Evolutionary conservation across 2,797 vertebrate species (phyloP).

Genomic region (Intellagama lesueurii): DNA sequence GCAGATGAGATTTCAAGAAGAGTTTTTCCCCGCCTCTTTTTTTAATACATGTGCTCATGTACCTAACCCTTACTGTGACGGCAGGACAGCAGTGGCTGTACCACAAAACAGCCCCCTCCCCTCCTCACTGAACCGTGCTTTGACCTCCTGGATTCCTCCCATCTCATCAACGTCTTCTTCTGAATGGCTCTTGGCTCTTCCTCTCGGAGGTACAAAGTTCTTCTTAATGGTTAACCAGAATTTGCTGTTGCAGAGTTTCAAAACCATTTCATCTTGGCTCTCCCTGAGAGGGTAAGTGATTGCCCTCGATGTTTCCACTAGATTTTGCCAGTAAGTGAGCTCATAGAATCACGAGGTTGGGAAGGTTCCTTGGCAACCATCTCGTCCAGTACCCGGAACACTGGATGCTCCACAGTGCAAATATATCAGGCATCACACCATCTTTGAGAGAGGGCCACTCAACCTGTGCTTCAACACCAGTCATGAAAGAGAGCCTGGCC

Average conservation of each 20-base stretch:
- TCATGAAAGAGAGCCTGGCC: too few species aligned
- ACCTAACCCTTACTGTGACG: too few species aligned
- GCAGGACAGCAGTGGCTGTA: too few species aligned
- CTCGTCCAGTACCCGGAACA: too few species aligned
- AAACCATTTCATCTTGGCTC: not conserved
- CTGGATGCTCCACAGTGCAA: too few species aligned
- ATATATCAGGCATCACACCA: too few species aligned
- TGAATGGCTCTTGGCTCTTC: not conserved
- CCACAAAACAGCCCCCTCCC: not conserved
- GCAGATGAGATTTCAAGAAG: too few species aligned
- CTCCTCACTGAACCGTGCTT: not conserved
- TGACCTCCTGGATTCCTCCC: not conserved
- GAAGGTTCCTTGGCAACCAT: not conserved
- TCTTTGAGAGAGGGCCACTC: too few species aligned
- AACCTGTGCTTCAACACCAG: too few species aligned
- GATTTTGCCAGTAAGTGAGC: not conserved
- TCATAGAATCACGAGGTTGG: not conserved
- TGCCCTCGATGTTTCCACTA: not conserved
- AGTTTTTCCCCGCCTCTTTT: too few species aligned
- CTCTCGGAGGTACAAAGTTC: not conserved
- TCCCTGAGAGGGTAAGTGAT: not conserved
- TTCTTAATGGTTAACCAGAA: not conserved
- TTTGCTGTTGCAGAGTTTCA: not conserved
- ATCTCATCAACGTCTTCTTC: not conserved
- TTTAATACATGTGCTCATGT: too few species aligned